A percentile compares a stretch with the other conserved stretches of the same genome.
Conservation (phyloP, 2,797 vertebrate species). For the Trachops cirrhosus region DNA sequence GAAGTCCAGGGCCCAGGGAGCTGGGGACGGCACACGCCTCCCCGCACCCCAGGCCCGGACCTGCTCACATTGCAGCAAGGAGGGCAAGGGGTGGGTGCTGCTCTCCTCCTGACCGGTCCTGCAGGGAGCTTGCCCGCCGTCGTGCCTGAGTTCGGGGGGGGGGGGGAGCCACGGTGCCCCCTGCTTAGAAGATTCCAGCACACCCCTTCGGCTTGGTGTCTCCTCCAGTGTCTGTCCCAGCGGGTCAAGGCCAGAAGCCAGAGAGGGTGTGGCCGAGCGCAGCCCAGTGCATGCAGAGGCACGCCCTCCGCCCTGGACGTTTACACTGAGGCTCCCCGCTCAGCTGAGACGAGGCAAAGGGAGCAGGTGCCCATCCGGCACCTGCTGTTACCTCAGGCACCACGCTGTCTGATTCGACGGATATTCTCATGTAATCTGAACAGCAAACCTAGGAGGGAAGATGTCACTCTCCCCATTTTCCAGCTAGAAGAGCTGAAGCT, state of each 20-base stretch:
- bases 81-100: accelerated
- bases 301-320: neutral
- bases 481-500: neutral
- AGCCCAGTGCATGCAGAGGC: neutral
- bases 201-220: neutral
- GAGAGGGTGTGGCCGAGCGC: neutral
- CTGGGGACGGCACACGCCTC: neutral
- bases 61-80: accelerated
- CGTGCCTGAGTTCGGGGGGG: no score
- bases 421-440: neutral
- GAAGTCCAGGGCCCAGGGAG: neutral
- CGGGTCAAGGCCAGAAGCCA: neutral
- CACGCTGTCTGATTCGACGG: neutral
- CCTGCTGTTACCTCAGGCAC: accelerated
- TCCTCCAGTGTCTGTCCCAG: neutral
- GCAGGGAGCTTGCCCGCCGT: neutral
- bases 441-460: neutral
- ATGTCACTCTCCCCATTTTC: neutral
- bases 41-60: neutral
- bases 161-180: neutral
- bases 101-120: neutral
- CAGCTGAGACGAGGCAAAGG: neutral
- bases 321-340: neutral
- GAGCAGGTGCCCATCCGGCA: accelerated
- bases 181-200: neutral